A percentile compares a stretch with the other conserved stretches of the same genome.
phyloP scores from a whole-genome alignment of 2,888 invertebrate species.

The Drosophila kokeensis region DNA sequence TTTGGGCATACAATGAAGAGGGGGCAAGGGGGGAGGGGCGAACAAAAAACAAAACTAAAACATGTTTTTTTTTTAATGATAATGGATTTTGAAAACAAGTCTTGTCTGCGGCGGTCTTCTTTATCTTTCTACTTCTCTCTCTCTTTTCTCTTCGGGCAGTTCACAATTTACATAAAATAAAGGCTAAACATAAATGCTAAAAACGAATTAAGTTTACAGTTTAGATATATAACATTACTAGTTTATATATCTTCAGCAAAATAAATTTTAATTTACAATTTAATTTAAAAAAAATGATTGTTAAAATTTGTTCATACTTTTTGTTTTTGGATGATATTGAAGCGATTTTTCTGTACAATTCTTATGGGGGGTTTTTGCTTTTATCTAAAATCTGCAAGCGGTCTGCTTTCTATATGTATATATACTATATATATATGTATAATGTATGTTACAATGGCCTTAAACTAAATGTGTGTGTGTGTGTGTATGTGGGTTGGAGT shows the following conservation, averaged over 20 bases:
- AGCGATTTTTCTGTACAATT: slow-evolving; percentile 52
- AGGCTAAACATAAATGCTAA: slow-evolving; percentile 11
- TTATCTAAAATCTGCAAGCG: slow-evolving; percentile 24
- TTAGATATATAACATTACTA: slow-evolving; percentile 21
- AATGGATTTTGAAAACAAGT: slow-evolving; percentile 43
- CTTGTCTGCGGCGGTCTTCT: slow-evolving; percentile 43
- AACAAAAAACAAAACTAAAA: slow-evolving; percentile 20
- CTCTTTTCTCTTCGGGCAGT: slow-evolving; percentile 28
- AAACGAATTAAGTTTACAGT: slow-evolving; percentile 29
- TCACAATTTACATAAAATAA: slow-evolving; percentile 39
- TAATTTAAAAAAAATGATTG: neutral
- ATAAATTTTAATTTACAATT: neutral
- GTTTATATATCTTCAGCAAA: slow-evolving; percentile 13
- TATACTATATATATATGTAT: slow-evolving; percentile 9
- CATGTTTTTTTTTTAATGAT: neutral
- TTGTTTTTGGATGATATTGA: slow-evolving; percentile 43
- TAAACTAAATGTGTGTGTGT: slow-evolving; percentile 8
- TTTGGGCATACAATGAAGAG: slow-evolving; percentile 10
- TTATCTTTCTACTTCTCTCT: slow-evolving; percentile 4
- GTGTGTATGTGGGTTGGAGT: slow-evolving; percentile 6
- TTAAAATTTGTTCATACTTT: slow-evolving; percentile 34
- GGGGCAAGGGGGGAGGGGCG: neutral
- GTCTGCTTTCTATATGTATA: slow-evolving; percentile 4
- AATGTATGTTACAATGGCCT: slow-evolving; percentile 35
- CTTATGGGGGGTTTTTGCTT: slow-evolving; percentile 1